A percentile compares a stretch with the other conserved stretches of the same genome.
Evolutionary conservation across 2,113 vertebrate genomes (phyloP).

Genomic region (Festucalex cinctus): DNA sequence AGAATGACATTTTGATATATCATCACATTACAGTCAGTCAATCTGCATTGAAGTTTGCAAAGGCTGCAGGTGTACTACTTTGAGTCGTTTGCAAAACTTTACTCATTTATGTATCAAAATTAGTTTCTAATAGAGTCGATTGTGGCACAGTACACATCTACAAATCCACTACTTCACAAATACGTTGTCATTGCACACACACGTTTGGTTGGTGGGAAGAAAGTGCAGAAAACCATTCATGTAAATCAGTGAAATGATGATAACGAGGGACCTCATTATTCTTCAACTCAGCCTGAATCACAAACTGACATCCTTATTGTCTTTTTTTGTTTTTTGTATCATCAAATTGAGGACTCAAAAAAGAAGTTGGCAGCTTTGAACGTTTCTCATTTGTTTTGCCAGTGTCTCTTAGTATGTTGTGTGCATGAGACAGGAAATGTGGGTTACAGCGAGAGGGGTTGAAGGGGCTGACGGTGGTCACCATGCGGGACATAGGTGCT

Average conservation of each 20-base stretch:
- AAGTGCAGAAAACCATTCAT: conserved; percentile 65
- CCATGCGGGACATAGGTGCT: conserved; percentile 48
- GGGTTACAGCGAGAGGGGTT: conserved; percentile 49
- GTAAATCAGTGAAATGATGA: conserved; percentile 77
- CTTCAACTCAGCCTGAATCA: conserved; percentile 61
- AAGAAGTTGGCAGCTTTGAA: conserved; percentile 49
- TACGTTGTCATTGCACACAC: background rate
- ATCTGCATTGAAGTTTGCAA: background rate
- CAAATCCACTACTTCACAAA: conserved; percentile 4
- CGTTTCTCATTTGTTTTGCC: conserved; percentile 53
- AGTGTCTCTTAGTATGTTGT: conserved; percentile 16
- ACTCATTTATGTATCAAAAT: background rate
- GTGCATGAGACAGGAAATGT: conserved; percentile 23
- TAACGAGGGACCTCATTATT: conserved; percentile 71
- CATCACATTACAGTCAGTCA: conserved; percentile 19
- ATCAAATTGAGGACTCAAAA: conserved; percentile 67
- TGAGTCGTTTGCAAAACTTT: background rate
- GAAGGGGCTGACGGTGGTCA: conserved; percentile 43
- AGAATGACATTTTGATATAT: conserved; percentile 37
- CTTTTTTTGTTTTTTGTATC: conserved; percentile 53
- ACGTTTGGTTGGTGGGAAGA: conserved; percentile 51
- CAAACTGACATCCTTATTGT: conserved; percentile 67
- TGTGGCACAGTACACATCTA: background rate
- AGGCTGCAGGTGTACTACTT: background rate
- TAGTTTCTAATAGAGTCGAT: conserved; percentile 4